Percentiles rank a stretch among this genome's conserved stretches.
These are phyloP conservation scores for Drosophila quadrilineata DNA, from an alignment of 1,140 invertebrate genomes.

Conservation along the genomic window DNA sequence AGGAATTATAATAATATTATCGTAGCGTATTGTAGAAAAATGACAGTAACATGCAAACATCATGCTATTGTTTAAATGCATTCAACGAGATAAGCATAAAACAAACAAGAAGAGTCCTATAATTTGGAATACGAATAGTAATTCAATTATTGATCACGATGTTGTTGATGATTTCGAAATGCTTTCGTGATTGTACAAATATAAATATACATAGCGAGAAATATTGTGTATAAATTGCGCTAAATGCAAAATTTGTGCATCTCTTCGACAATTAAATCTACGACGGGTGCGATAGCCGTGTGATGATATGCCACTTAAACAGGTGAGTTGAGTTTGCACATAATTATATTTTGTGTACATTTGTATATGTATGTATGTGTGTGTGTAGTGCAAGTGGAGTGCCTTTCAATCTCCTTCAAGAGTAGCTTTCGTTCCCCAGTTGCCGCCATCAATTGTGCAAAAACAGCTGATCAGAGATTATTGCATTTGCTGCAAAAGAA, in stretches of 20 bases:
- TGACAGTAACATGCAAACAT: conserved; percentile 38
- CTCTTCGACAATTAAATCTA: conserved; percentile 73
- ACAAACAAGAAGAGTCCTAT: conserved; percentile 6
- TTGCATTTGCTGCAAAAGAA: conserved; percentile 39
- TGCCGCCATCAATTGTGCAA: conserved; percentile 27
- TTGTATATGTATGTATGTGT: no score
- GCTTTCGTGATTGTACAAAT: conserved; percentile 28
- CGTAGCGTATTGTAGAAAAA: conserved; percentile 28
- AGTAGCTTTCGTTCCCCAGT: conserved; percentile 18
- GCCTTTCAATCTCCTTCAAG: conserved; percentile 4
- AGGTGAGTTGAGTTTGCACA: no score
- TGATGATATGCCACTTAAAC: conserved; percentile 81
- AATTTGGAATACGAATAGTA: conserved; percentile 26
- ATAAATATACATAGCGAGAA: conserved; percentile 20
- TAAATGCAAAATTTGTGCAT: conserved; percentile 69
- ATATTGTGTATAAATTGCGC: conserved; percentile 42
- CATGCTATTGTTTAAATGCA: conserved; percentile 60
- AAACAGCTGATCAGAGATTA: conserved; percentile 68
- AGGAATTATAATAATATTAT: conserved; percentile 28
- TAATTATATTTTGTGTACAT: no score
- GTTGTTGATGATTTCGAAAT: conserved; percentile 24
- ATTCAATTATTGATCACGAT: conserved; percentile 23
- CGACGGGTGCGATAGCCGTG: conserved; percentile 79
- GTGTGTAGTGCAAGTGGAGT: neutral
- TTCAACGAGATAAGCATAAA: conserved; percentile 41